These are phyloP conservation scores for Adelognathus sp. DNA, from an alignment of 2,888 invertebrate species.

Conservation along the genomic window DNA sequence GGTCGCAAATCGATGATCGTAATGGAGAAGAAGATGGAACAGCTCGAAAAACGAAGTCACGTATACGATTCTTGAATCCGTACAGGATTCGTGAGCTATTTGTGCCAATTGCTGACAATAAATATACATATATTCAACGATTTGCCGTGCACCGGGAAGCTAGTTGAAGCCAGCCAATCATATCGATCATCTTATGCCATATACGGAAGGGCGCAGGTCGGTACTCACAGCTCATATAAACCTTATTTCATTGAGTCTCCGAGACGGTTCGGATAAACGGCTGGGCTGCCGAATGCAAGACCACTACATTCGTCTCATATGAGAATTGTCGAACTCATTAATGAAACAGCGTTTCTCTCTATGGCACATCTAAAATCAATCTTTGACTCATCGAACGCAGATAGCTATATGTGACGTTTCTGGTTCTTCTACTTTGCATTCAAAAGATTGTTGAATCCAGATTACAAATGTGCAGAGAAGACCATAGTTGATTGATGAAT, in stretches of 20 bases:
- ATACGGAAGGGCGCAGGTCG: no score
- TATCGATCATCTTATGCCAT: no score
- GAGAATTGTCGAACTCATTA: constrained; percentile 26
- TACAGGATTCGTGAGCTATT: constrained; percentile 45
- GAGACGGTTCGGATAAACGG: constrained; percentile 18
- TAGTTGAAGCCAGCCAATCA: background rate
- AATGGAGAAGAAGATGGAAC: constrained; percentile 29
- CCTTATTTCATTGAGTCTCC: no score
- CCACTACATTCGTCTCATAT: constrained; percentile 26
- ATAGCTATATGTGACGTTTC: background rate
- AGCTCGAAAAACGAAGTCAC: constrained; percentile 29
- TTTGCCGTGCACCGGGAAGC: background rate
- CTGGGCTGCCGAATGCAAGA: constrained; percentile 30
- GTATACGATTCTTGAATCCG: constrained; percentile 35
- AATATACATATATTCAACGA: constrained; percentile 24
- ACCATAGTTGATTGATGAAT: no score
- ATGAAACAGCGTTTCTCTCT: constrained; percentile 32
- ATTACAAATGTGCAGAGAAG: no score
- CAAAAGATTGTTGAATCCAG: no score
- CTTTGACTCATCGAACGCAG: background rate
- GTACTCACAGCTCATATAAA: no score
- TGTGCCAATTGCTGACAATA: constrained; percentile 38
- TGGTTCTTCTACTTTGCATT: background rate
- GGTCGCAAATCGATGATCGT: constrained; percentile 39
- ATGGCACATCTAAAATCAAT: constrained; percentile 9